phyloP scores from a whole-genome alignment of 2,888 invertebrate species.

The Melipona bicolor region DNA sequence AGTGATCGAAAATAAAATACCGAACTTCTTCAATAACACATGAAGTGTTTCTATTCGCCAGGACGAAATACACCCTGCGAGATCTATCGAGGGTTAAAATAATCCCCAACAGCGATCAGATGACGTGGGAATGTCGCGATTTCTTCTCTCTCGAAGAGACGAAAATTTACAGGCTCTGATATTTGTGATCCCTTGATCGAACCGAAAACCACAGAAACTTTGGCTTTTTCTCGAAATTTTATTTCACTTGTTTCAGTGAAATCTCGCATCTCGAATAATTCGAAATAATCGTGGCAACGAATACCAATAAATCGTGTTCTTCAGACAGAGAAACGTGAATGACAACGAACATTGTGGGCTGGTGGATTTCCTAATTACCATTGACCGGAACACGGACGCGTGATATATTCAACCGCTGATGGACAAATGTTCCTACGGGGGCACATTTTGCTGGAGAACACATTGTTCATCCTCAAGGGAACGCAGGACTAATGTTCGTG shows the following conservation, averaged over 20 bases:
- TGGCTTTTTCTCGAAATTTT: neutral
- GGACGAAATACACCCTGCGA: neutral
- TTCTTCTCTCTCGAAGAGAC: neutral
- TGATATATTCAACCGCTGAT: neutral
- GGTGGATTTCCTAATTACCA: slow-evolving; percentile 2
- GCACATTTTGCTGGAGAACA: neutral
- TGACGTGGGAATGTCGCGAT: neutral
- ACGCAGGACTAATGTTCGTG: neutral
- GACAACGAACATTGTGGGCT: neutral
- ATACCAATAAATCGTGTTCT: neutral
- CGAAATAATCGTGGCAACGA: neutral
- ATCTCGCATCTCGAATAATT: neutral
- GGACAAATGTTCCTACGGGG: neutral
- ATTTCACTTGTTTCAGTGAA: no score
- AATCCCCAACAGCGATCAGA: neutral
- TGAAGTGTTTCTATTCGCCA: neutral
- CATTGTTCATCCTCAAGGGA: neutral
- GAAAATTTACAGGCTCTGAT: neutral
- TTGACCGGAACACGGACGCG: slow-evolving; percentile 3
- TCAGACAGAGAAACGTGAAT: neutral
- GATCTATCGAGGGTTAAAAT: neutral
- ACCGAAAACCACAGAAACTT: neutral
- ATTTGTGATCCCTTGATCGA: neutral
- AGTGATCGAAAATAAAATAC: neutral
- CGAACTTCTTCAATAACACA: neutral